Evolutionary conservation across 2,888 invertebrate genomes (phyloP), one percentile per base, ranked within the genome.

Genomic region (Drosophila sordidula): DNA sequence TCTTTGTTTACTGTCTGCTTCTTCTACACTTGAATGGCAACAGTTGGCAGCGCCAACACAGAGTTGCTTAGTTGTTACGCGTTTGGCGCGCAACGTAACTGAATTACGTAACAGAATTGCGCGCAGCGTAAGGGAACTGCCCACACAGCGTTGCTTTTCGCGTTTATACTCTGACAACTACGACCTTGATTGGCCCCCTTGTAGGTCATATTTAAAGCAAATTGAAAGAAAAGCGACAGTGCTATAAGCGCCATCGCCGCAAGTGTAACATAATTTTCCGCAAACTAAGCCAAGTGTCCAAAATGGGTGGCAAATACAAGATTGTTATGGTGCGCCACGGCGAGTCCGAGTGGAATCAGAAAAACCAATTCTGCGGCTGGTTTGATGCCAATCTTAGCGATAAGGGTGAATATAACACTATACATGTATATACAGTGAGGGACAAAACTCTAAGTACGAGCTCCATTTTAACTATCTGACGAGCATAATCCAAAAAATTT

Each of bases 271-370:
- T 34, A 62, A 84, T 84, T 88, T 66, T 87, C 57, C 87, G 89
- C 39, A 88, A 58, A 41, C 29, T 83, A 55, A 39, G 70, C 18
- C 55, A 70, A 64, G 6, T 49, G 44, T 54, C 58, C 57, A 90
- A 87, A 62, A 92, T 92, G 92, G 87, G 90, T 83, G 92, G 90
- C 89, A 94, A 93, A 82, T 95, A 94, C 85, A 94, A 94, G 89
- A 95, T 96, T 93, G 95, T 95, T 57, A 95, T 96, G 95, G 94
- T 95, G 49, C 94, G 95, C 83, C 95, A 96, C 85, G 95, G 95
- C 67, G 95, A 96, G 93, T 95, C 95, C 84, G 95, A 95, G 91
- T 96, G 95, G 96, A 96, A 95, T 83, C 94, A 95, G 90, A 95
- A 95, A 87, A 96, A 96, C 92, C 93, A 95, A 26, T 96, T 96